A percentile compares a stretch with the other conserved stretches of the same genome.
phyloP scores from a whole-genome alignment of 2,797 vertebrate species.

The Carapus acus region DNA sequence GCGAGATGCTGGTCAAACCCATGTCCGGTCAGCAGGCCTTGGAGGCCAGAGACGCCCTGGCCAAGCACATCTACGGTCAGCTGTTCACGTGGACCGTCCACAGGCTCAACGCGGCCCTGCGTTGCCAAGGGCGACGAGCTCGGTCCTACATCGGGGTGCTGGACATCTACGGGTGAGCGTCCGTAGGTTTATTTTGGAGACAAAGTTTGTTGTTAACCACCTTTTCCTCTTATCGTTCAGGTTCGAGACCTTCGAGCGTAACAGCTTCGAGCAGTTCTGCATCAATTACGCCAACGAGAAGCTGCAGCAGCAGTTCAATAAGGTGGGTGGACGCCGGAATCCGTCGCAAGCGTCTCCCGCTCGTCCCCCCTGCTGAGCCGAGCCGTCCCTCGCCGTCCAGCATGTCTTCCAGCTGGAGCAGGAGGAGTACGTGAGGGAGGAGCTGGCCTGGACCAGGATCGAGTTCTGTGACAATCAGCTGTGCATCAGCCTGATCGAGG shows the following conservation, averaged over 20 bases:
- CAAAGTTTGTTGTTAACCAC: no score
- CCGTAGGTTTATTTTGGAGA: no score
- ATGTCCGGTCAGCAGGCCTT: slow-evolving; percentile 69
- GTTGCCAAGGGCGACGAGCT: slow-evolving; percentile 44
- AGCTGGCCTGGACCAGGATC: slow-evolving; percentile 75
- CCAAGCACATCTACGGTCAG: slow-evolving; percentile 75
- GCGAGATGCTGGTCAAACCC: slow-evolving; percentile 72
- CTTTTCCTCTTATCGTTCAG: slow-evolving; percentile 51
- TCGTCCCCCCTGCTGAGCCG: background rate
- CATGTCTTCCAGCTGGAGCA: slow-evolving; percentile 80
- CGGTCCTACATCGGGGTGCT: slow-evolving; percentile 73
- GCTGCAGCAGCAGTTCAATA: slow-evolving; percentile 80
- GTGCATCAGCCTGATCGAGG: slow-evolving; percentile 76
- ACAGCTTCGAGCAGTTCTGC: slow-evolving; percentile 85
- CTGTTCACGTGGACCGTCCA: slow-evolving; percentile 75
- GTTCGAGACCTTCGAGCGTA: slow-evolving; percentile 79
- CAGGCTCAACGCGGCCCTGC: slow-evolving; percentile 71
- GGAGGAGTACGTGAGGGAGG: slow-evolving; percentile 77
- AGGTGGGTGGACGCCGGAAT: slow-evolving; percentile 49
- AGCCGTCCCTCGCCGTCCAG: slow-evolving; percentile 52
- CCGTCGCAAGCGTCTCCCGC: background rate
- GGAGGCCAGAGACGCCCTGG: slow-evolving; percentile 69
- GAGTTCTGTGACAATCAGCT: slow-evolving; percentile 79
- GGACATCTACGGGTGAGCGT: slow-evolving; percentile 77
- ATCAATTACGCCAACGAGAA: slow-evolving; percentile 84